Conservation (phyloP, 1,140 invertebrate genomes). For the Wiebesia pumilae region DNA sequence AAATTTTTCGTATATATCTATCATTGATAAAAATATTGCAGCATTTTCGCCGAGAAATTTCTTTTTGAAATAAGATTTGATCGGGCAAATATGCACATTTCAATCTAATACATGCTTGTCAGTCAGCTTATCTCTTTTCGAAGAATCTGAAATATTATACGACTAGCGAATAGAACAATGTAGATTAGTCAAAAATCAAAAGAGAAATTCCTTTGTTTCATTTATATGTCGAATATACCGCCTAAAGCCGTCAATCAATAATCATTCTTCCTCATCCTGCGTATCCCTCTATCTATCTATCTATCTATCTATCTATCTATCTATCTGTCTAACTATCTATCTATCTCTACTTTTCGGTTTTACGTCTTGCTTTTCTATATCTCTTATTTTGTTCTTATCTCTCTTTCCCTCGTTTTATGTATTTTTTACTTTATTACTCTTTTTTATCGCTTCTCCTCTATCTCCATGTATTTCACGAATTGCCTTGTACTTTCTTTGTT, state of each 20-base stretch:
- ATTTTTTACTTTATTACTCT: constrained; percentile 28
- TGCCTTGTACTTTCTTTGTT: constrained; percentile 29
- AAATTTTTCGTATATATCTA: too few species aligned
- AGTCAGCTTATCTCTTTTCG: background rate
- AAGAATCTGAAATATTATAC: background rate
- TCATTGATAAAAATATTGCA: too few species aligned
- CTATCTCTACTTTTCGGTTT: background rate
- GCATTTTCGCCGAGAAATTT: too few species aligned
- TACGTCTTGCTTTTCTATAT: constrained; percentile 41
- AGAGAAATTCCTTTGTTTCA: constrained; percentile 29
- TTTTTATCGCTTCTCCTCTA: constrained; percentile 23
- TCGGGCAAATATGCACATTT: background rate
- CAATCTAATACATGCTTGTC: constrained; percentile 5
- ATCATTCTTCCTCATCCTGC: constrained; percentile 18
- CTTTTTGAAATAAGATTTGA: background rate
- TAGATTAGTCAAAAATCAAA: constrained; percentile 28
- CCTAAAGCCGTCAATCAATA: constrained; percentile 46
- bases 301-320: background rate
- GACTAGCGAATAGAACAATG: background rate
- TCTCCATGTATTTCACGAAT: constrained; percentile 14
- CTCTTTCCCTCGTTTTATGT: constrained; percentile 19
- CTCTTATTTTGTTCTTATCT: constrained; percentile 31
- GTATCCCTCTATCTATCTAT: constrained; percentile 15
- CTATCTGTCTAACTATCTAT: too few species aligned
- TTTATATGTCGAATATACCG: constrained; percentile 11